A percentile compares a stretch with the other conserved stretches of the same genome.
Conservation (phyloP, 2,113 vertebrate species). For the Rhinolophus ferrumequinum region DNA sequence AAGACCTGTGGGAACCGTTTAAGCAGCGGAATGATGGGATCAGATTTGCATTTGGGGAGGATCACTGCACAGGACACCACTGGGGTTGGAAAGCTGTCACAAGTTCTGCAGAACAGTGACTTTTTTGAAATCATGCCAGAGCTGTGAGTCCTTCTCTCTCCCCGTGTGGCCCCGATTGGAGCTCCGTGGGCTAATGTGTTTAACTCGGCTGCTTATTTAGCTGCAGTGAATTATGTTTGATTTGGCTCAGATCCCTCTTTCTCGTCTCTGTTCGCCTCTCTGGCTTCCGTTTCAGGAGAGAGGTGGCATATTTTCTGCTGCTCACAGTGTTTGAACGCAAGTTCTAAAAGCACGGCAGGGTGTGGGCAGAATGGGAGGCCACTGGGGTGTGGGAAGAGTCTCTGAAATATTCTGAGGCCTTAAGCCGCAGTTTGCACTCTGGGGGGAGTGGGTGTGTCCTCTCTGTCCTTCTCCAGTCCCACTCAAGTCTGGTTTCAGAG, state of each 20-base stretch:
- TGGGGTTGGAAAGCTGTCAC: background rate
- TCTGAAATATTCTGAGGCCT: background rate
- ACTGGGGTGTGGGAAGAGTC: background rate
- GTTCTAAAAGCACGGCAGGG: background rate
- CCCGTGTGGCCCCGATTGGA: background rate
- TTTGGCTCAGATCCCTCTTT: conserved; percentile 51
- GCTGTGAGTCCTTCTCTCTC: background rate
- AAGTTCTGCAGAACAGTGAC: background rate
- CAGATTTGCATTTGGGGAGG: background rate
- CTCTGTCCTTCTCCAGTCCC: background rate
- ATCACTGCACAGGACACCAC: background rate
- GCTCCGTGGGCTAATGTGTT: conserved; percentile 13
- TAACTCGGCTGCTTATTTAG: background rate
- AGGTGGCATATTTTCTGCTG: background rate
- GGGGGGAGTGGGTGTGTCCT: background rate
- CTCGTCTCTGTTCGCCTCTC: background rate
- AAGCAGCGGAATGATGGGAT: background rate
- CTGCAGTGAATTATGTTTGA: conserved; percentile 38
- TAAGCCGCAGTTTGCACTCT: background rate
- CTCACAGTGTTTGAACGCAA: background rate
- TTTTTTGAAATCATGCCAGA: background rate
- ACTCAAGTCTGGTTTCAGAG: background rate
- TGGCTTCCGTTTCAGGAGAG: conserved; percentile 8
- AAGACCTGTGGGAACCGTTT: background rate
- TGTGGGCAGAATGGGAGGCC: background rate